A percentile compares a stretch with the other conserved stretches of the same genome.
These are phyloP conservation scores for Salvelinus sp. DNA, from an alignment of 2,113 vertebrate genomes.

Conservation along the genomic window DNA sequence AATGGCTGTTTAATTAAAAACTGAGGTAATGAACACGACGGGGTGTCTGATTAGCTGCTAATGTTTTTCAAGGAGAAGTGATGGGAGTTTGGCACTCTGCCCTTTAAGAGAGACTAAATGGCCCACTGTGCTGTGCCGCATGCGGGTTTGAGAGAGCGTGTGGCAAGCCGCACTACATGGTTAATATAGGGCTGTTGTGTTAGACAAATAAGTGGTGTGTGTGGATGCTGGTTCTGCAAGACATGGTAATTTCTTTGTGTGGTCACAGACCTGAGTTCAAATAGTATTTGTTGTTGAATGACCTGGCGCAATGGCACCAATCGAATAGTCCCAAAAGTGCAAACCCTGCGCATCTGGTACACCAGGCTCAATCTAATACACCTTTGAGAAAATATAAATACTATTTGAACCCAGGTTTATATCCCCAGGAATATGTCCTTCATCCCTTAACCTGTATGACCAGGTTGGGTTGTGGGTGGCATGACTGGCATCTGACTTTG, in stretches of 20 bases:
- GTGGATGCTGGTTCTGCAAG: no score
- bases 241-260: no score
- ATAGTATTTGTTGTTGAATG: no score
- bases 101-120: not conserved
- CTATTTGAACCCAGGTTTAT: no score
- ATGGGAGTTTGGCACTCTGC: not conserved
- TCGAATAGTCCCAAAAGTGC: no score
- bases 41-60: constrained; percentile 55
- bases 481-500: not conserved
- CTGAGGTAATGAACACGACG: constrained; percentile 59
- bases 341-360: no score
- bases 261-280: no score
- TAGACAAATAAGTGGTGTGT: no score
- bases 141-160: not conserved
- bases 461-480: not conserved
- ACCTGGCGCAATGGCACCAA: no score
- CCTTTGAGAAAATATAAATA: no score
- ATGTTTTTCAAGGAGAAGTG: not conserved
- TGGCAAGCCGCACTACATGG: not conserved
- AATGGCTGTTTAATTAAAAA: constrained; percentile 71
- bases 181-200: not conserved
- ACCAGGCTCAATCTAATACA: no score
- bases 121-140: not conserved
- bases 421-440: no score
- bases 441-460: not conserved